Base-by-base conservation (phyloP, 2,797 vertebrate species). In the Pseudomugil gertrudae region DNA sequence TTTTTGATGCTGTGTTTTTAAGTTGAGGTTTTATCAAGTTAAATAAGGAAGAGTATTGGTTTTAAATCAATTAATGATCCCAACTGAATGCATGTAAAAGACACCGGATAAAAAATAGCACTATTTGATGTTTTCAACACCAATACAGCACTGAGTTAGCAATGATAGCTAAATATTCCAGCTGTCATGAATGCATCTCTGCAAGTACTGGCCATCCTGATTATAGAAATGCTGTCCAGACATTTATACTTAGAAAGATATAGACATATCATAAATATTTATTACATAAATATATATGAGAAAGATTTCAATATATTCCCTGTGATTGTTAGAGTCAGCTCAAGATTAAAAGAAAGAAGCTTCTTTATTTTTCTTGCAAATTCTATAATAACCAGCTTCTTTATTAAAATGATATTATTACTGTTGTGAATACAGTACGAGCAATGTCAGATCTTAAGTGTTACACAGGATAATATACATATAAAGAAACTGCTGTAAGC, bases 321-420 rank as follows among this genome's bases (percentile, higher is more conserved):
- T 59, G 4, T 40, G 27, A 60, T 57, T 17, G 84, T 85, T 90
- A 90, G 85, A 83, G 80, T 90, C 83, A 88, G 63, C 74, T 81
- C 69, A 77, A 72, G 72, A 56, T 54, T 81, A 52, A 90, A 69
- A 66, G 72, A 55, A 21, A 63, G 69, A 59, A 43, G 57, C 29
- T 9, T 4, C 24, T 73, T 64, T 64, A 47, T 57, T 24, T 54
- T 63, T 59, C 17, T 57, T 55, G 86, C 75, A 84, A 78, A 78
- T 76, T 87, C 84, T 86, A 81, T 69, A 29, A 36, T 52, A 63
- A 61, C 68, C 48, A 79, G 88, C 81, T 81, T 84, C 86, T 81
- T 87, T 87, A 84, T 79, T 59, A 83, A 84, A 76, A 73, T 85
- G 66, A 55, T 36, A 38, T 36, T 66, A 10, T 69, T 61, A 73